Conservation (phyloP, 2,888 invertebrate genomes). For the Salticus scenicus region DNA sequence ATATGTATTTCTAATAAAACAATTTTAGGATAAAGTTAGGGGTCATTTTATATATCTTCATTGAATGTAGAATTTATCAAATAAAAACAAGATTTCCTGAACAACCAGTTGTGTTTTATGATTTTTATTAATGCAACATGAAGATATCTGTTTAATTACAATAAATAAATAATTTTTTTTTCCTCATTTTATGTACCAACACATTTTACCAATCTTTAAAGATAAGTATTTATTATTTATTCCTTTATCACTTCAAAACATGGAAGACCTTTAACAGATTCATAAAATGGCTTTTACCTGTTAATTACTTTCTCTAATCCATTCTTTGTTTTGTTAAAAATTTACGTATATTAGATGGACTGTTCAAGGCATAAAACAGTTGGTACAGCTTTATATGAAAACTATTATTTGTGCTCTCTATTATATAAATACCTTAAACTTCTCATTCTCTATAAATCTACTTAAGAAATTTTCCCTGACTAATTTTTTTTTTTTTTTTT, state of each 20-base stretch:
- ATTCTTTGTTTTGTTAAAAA: constrained; percentile 19
- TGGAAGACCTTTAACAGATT: constrained; percentile 27
- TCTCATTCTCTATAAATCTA: not conserved
- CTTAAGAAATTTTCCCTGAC: constrained; percentile 2
- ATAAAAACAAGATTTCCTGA: too few species aligned
- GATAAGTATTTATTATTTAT: not conserved
- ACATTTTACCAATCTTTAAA: too few species aligned
- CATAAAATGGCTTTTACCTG: constrained; percentile 10
- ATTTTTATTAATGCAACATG: too few species aligned
- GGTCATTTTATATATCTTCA: too few species aligned
- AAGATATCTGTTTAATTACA: too few species aligned
- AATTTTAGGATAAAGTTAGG: too few species aligned
- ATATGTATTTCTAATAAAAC: too few species aligned
- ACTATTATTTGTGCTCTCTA: constrained; percentile 5
- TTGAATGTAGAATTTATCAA: too few species aligned
- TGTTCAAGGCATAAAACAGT: constrained; percentile 19
- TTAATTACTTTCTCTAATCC: constrained; percentile 8
- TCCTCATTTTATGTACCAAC: too few species aligned
- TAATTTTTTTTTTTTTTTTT: too few species aligned
- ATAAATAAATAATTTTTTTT: too few species aligned
- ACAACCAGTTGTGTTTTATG: too few species aligned
- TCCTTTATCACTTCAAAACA: constrained; percentile 5
- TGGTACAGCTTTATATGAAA: constrained; percentile 14
- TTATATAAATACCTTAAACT: constrained; percentile 2
- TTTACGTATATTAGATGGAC: constrained; percentile 23